Evolutionary conservation across 2,113 vertebrate species (phyloP).

Genomic region (Dromaius novaehollandiae): DNA sequence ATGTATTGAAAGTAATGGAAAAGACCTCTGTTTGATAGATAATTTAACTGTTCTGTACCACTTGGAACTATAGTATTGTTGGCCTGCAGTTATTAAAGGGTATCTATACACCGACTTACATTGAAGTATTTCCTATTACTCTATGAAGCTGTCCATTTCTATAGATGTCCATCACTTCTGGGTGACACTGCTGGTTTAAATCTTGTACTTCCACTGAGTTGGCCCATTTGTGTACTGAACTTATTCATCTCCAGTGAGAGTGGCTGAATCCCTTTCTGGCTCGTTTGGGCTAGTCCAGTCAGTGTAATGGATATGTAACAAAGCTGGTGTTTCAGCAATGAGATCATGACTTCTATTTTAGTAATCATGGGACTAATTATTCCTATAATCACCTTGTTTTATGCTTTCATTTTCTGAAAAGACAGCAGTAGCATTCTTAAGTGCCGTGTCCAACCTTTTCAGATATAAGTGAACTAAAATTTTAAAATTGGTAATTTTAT

Average conservation of each 20-base stretch:
- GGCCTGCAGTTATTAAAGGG: neutral
- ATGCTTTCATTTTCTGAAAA: neutral
- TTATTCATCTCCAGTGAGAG: accelerated
- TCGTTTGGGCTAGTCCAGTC: neutral
- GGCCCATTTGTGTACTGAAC: neutral
- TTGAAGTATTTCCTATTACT: neutral
- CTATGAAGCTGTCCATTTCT: neutral
- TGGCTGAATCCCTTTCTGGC: neutral
- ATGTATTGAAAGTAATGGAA: constrained; percentile 32
- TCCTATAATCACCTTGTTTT: neutral
- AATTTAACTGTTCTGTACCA: neutral
- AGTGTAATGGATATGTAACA: neutral
- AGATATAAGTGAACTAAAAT: neutral
- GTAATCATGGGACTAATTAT: neutral
- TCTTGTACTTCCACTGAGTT: neutral
- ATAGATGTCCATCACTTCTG: accelerated
- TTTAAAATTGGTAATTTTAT: neutral
- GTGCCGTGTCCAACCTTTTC: neutral
- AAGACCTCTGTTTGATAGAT: neutral
- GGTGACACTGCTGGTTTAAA: neutral
- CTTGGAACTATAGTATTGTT: neutral
- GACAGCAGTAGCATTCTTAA: neutral
- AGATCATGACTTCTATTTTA: neutral
- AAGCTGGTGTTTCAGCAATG: neutral
- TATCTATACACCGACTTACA: neutral